Conservation (phyloP, 2,797 vertebrate genomes). For the Acipenser transmontanus region DNA sequence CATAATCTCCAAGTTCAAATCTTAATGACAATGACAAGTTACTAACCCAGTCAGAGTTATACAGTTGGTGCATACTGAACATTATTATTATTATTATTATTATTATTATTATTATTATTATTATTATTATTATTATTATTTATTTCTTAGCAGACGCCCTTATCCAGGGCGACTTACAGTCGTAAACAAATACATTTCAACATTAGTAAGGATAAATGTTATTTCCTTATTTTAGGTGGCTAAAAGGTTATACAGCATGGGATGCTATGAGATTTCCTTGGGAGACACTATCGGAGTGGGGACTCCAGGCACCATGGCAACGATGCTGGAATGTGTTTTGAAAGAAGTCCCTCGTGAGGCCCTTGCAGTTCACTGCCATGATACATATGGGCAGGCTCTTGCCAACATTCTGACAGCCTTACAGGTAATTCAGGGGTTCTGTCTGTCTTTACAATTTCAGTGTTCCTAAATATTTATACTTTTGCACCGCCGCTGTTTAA, state of each 20-base stretch:
- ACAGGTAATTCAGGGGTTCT: conserved; percentile 63
- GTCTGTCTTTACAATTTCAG: too few species aligned
- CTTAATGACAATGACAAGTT: neutral
- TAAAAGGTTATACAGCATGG: conserved; percentile 78
- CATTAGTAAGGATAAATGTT: neutral
- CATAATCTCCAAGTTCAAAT: too few species aligned
- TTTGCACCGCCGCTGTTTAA: too few species aligned
- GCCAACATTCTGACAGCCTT: conserved; percentile 88
- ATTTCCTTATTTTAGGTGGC: conserved; percentile 63
- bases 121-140: too few species aligned
- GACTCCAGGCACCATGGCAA: conserved; percentile 80
- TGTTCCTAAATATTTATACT: too few species aligned
- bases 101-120: too few species aligned
- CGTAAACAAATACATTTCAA: neutral
- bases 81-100: neutral
- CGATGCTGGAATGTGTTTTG: conserved; percentile 79
- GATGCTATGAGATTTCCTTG: conserved; percentile 90
- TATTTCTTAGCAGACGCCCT: too few species aligned
- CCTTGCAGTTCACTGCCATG: conserved; percentile 87
- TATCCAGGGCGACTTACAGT: too few species aligned
- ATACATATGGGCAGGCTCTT: conserved; percentile 90
- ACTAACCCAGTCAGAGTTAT: neutral
- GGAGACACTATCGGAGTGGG: conserved; percentile 87
- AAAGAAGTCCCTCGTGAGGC: conserved; percentile 74
- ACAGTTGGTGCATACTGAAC: neutral